phyloP scores from a whole-genome alignment of 2,797 vertebrate genomes.

The Enteromius thamalakanensis region DNA sequence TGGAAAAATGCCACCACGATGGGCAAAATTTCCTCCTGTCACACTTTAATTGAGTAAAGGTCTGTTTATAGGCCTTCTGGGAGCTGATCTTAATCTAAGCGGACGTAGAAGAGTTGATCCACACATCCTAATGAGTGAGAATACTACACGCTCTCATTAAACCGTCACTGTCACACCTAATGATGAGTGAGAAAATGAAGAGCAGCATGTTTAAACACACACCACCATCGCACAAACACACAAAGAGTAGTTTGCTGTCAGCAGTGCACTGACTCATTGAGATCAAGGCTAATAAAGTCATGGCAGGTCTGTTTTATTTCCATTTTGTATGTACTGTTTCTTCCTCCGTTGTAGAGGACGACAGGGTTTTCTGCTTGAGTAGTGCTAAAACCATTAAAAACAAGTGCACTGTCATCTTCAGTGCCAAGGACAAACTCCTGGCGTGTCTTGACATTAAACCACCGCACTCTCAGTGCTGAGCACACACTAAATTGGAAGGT shows the following conservation, averaged over 20 bases:
- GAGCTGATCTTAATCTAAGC: slow-evolving; percentile 8
- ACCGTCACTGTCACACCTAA: neutral
- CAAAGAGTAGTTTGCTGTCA: neutral
- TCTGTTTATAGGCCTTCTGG: neutral
- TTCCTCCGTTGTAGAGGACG: neutral
- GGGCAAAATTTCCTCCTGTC: neutral
- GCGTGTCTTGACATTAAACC: slow-evolving; percentile 13
- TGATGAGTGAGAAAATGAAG: slow-evolving; percentile 12
- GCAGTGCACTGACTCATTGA: neutral
- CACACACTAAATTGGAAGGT: slow-evolving; percentile 15
- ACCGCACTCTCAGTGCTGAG: neutral
- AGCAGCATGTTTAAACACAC: neutral
- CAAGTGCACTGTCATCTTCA: slow-evolving; percentile 4
- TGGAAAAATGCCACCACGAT: neutral
- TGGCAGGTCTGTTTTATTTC: neutral
- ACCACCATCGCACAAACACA: neutral
- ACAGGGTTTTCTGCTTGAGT: neutral
- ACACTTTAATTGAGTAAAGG: neutral
- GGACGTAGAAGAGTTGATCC: neutral
- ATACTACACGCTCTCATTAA: slow-evolving; percentile 10
- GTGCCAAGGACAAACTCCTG: neutral
- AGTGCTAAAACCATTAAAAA: neutral
- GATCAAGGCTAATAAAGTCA: neutral
- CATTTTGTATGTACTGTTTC: neutral
- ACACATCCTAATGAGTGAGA: slow-evolving; percentile 34